These are phyloP conservation scores for Peromyscus polionotus DNA, from an alignment of 2,113 vertebrate genomes.

Conservation along the genomic window DNA sequence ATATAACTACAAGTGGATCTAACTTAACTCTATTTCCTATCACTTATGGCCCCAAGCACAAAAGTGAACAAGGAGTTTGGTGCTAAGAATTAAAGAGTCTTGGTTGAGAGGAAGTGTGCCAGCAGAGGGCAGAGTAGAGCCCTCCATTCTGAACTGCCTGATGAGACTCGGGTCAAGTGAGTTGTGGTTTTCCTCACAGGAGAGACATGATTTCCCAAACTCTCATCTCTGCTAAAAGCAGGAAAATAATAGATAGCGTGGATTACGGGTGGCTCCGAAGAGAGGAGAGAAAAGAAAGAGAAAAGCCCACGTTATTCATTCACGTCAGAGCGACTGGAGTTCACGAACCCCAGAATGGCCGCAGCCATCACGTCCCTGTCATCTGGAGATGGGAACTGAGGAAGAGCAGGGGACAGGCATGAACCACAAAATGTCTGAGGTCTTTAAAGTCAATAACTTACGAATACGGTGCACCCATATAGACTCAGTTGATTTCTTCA, in stretches of 20 bases:
- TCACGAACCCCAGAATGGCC: background rate
- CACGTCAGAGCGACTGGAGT: background rate
- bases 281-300: background rate
- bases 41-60: background rate
- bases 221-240: background rate
- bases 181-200: background rate
- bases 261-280: background rate
- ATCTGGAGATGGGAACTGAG: background rate
- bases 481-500: background rate
- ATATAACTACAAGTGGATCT: background rate
- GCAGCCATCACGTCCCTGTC: background rate
- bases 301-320: background rate
- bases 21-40: background rate
- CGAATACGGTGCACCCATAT: background rate
- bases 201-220: background rate
- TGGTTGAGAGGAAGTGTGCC: background rate
- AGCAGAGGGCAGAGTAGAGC: slow-evolving; percentile 60
- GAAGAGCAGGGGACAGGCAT: rapidly evolving
- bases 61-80: background rate
- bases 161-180: background rate
- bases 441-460: background rate
- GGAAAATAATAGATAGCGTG: background rate
- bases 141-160: background rate
- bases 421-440: background rate
- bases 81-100: background rate